These are phyloP conservation scores for Volucella bombylans DNA, from an alignment of 2,888 invertebrate genomes.

Conservation along the genomic window DNA sequence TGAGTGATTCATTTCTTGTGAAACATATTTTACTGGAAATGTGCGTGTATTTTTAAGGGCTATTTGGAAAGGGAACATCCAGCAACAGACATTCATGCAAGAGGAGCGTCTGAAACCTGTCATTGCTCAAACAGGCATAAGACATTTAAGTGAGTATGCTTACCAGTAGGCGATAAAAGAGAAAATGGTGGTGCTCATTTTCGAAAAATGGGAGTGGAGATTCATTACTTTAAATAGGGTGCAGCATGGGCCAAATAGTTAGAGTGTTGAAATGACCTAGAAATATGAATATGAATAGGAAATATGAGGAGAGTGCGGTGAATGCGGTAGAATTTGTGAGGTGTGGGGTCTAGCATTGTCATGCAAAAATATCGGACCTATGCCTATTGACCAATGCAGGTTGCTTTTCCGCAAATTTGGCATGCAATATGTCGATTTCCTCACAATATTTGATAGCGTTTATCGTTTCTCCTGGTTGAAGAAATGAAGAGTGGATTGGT, in stretches of 20 bases:
- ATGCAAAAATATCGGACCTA: too few species aligned
- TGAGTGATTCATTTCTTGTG: slow-evolving; percentile 55
- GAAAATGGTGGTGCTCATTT: background rate
- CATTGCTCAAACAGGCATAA: slow-evolving; percentile 16
- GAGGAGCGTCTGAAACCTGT: slow-evolving; percentile 11
- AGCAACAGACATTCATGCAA: slow-evolving; percentile 10
- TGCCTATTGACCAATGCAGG: too few species aligned
- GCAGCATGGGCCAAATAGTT: background rate
- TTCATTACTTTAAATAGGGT: background rate
- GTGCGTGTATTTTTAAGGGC: background rate
- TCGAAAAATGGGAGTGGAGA: background rate
- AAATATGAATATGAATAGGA: too few species aligned
- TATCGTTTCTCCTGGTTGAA: too few species aligned
- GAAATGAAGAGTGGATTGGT: too few species aligned
- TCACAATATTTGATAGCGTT: too few species aligned
- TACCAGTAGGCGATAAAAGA: background rate
- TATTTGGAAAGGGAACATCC: background rate
- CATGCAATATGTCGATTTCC: too few species aligned
- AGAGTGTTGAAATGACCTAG: too few species aligned
- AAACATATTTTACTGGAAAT: slow-evolving; percentile 12
- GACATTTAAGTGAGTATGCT: slow-evolving; percentile 11
- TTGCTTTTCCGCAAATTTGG: too few species aligned
- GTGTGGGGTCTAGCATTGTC: too few species aligned
- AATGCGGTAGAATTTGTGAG: too few species aligned
- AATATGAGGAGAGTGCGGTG: too few species aligned